Conservation (phyloP, 2,113 vertebrate genomes). For the Albula glossodonta region DNA sequence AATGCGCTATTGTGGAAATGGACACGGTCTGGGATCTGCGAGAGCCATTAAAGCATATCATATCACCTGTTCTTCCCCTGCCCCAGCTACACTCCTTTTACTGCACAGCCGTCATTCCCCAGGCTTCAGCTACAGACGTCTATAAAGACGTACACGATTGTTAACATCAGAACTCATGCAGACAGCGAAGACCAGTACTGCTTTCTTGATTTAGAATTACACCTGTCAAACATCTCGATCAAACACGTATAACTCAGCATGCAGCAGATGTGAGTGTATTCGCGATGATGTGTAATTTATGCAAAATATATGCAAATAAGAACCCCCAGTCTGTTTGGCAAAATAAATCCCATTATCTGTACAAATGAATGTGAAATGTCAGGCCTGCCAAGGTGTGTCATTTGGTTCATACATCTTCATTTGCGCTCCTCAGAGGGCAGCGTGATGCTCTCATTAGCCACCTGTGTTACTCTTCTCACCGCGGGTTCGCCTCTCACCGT, state of each 20-base stretch:
- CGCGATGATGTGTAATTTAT: slow-evolving; percentile 17
- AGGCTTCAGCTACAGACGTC: slow-evolving; percentile 6
- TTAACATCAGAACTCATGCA: neutral
- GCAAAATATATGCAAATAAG: slow-evolving; percentile 27
- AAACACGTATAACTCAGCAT: neutral
- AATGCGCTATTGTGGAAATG: neutral
- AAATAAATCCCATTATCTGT: slow-evolving; percentile 17
- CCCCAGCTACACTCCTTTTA: neutral
- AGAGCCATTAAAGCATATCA: neutral
- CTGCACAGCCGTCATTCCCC: neutral
- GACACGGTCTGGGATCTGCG: neutral
- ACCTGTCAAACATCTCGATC: neutral
- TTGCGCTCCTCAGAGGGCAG: slow-evolving; percentile 36
- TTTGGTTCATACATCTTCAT: slow-evolving; percentile 42
- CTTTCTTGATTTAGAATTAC: neutral
- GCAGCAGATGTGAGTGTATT: slow-evolving; percentile 12
- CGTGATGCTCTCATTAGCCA: slow-evolving; percentile 41
- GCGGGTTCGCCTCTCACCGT: slow-evolving; percentile 33
- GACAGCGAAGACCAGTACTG: neutral
- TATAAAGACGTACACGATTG: neutral
- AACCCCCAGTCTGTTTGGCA: slow-evolving; percentile 17
- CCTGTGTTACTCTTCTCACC: slow-evolving; percentile 50
- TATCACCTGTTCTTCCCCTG: neutral
- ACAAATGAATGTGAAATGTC: slow-evolving; percentile 39
- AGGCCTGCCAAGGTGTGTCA: slow-evolving; percentile 36